Evolutionary conservation across 2,113 vertebrate species (phyloP), one percentile per base, ranked within the genome.

Genomic region (Delphinapterus leucas): DNA sequence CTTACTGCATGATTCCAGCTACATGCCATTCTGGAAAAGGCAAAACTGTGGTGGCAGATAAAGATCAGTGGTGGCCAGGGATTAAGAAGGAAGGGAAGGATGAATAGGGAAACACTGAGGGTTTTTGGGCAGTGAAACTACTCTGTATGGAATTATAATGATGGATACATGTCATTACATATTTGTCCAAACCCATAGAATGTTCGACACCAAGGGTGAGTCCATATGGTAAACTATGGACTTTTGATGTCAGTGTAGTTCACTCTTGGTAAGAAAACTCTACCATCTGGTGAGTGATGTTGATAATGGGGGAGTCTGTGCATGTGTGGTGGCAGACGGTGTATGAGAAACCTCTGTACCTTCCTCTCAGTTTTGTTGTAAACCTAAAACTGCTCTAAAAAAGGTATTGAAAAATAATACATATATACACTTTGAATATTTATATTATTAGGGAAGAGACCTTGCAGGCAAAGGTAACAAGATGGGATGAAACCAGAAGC

Each of bases 361-460:
- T 41, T 41, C 60, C 14, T 67, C 38, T 55, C 47, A 67, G 21
- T 44, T 55, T 76, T n/a, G 83, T 44, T 21, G 36, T 60, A 80
- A 65, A 33, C 53, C 31, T 61, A 71, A 77, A 67, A 33, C 15
- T 68, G 47, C 36, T 33, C 71, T 55, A 77, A 58, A 44, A 31
- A 71, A 61, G 28, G 53, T 10, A 36, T 21, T 31, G 33, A 70
- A 25, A 49, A 61, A 44, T 47, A 15, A 61, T 3, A 10, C 13
- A 31, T 25, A 15, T 25, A 68, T 58, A 36, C 23, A 36, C 23
- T n/a, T 25, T 58, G n/a, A 55, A 36, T 80, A 36, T 58, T 58
- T 80, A 36, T 18, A 18, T n/a, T 80, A 80, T 80, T 49, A 61
- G 44, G 95, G 73, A 96, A 26, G 77, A n/a, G n/a, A 26, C 5